Evolutionary conservation across 2,888 invertebrate species (phyloP).

Genomic region (Pomacea canaliculata): DNA sequence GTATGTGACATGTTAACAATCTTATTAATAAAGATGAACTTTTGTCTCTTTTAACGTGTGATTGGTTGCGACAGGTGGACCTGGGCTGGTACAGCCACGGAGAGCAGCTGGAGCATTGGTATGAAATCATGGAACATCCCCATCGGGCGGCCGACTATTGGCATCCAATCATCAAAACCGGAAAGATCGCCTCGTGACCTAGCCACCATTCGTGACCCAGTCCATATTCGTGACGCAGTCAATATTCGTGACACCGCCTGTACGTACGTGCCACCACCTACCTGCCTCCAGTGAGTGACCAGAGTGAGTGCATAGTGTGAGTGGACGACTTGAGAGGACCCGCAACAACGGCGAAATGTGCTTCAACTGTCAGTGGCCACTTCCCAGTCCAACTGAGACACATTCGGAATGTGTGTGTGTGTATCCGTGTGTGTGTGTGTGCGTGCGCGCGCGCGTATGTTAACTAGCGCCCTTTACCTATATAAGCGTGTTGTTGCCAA

Average conservation of each 20-base stretch:
- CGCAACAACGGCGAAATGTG: too few relatives aligned
- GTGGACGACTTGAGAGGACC: too few relatives aligned
- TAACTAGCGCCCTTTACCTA: neutral
- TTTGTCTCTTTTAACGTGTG: too few relatives aligned
- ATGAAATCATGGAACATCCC: conserved; percentile 65
- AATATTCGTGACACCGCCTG: neutral
- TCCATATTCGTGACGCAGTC: neutral
- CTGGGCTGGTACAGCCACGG: conserved; percentile 65
- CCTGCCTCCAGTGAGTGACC: neutral
- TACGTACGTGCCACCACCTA: conserved; percentile 5
- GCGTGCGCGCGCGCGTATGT: neutral
- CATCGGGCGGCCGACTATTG: conserved; percentile 62
- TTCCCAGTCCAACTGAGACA: neutral
- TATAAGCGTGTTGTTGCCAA: neutral
- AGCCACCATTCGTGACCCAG: neutral
- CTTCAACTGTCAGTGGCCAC: neutral
- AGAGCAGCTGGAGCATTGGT: conserved; percentile 63
- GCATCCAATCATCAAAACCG: conserved; percentile 64
- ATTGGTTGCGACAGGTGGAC: conserved; percentile 47
- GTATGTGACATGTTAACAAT: too few relatives aligned
- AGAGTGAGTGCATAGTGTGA: neutral
- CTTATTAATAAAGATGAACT: too few relatives aligned
- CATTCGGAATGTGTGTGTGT: neutral
- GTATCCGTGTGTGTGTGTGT: neutral
- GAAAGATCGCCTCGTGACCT: conserved; percentile 58